Conservation (phyloP, 2,113 vertebrate genomes). For the Euleptes europaea region DNA sequence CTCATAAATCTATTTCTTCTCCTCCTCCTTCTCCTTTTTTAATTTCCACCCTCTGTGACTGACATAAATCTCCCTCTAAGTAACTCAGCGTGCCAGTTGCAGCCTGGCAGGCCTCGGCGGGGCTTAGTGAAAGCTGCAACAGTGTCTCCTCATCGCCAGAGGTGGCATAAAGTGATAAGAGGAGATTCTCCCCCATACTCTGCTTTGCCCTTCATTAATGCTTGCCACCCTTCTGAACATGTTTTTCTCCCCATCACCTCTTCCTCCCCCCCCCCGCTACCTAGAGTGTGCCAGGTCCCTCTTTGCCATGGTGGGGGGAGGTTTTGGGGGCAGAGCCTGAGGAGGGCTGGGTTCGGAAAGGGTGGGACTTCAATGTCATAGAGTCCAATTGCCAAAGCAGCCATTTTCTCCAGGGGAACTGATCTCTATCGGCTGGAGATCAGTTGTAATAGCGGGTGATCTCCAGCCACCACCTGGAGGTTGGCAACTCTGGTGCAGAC, state of each 20-base stretch:
- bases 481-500: too few species aligned
- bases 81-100: background rate
- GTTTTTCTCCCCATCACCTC: background rate
- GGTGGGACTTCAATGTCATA: too few species aligned
- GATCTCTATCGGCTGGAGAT: too few species aligned
- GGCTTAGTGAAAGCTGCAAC: background rate
- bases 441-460: too few species aligned
- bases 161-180: background rate
- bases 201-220: too few species aligned
- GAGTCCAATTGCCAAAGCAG: too few species aligned
- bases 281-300: too few species aligned
- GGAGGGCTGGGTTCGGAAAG: too few species aligned
- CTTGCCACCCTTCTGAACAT: background rate
- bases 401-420: too few species aligned
- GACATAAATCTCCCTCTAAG: conserved; percentile 24
- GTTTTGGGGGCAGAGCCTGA: too few species aligned
- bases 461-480: too few species aligned
- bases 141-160: background rate
- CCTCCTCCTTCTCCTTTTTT: background rate
- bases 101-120: background rate
- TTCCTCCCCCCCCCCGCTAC: background rate
- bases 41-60: background rate
- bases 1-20: background rate
- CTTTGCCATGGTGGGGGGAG: too few species aligned
- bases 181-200: background rate